phyloP scores from a whole-genome alignment of 2,113 vertebrate species.

The Otolemur garnettii region DNA sequence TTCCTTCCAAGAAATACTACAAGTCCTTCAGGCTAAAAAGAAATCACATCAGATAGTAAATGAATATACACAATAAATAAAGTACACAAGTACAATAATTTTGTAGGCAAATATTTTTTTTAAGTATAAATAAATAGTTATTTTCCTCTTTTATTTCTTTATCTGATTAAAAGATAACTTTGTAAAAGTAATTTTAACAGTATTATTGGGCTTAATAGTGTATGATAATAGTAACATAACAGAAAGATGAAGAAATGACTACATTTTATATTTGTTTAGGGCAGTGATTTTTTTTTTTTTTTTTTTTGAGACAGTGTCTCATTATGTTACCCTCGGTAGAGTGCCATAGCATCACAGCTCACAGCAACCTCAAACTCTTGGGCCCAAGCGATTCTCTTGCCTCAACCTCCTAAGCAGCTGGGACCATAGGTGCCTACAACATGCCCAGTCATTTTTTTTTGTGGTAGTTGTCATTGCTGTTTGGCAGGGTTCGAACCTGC shows the following conservation, averaged over 20 bases:
- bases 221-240: background rate
- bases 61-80: background rate
- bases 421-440: no score
- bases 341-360: no score
- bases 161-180: background rate
- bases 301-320: no score
- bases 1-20: background rate
- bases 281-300: no score
- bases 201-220: background rate
- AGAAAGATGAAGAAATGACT: background rate
- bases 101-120: background rate
- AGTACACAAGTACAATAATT: background rate
- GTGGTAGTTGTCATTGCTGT: no score
- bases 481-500: no score
- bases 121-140: background rate
- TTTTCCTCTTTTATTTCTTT: background rate
- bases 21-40: background rate
- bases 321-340: no score
- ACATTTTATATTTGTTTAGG: constrained; percentile 39
- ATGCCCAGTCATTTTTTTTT: no score
- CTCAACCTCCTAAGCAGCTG: no score
- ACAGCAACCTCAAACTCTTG: no score
- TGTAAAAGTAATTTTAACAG: background rate
- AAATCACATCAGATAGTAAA: background rate
- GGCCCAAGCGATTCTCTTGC: no score